Conservation (phyloP, 37 sponge, comb jelly and placozoan species). For the Halisarca cf. caerulea region DNA sequence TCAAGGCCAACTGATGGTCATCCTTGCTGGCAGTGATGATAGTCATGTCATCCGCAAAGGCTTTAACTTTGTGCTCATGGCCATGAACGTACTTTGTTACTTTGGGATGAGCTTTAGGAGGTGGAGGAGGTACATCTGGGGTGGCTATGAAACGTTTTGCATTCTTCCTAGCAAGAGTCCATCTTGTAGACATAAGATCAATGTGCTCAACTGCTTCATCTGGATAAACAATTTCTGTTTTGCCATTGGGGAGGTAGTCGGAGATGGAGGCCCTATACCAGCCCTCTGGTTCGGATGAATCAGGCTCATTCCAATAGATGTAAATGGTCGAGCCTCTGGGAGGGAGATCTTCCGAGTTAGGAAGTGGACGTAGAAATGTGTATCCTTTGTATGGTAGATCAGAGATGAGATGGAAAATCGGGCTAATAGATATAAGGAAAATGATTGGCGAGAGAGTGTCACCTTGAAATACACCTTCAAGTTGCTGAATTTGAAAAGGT, state of each 20-base stretch:
- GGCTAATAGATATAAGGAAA: neutral
- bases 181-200: neutral
- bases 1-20: neutral
- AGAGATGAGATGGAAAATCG: neutral
- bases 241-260: slow-evolving; percentile 15
- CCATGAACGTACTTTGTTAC: neutral
- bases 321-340: slow-evolving; percentile 4
- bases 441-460: slow-evolving; percentile 14
- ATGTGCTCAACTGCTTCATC: neutral
- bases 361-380: neutral
- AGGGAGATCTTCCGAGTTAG: neutral
- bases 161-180: slow-evolving; percentile 2
- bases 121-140: neutral
- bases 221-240: neutral
- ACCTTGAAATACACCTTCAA: neutral
- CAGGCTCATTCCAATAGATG: slow-evolving; percentile 11
- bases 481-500: no score
- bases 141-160: neutral
- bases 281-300: neutral
- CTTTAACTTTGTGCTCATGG: slow-evolving; percentile 16
- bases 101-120: neutral
- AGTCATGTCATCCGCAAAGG: slow-evolving; percentile 43
- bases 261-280: slow-evolving; percentile 5
- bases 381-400: neutral
- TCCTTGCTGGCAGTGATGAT: neutral